Conservation (phyloP, 2,888 invertebrate species). For the Troides oblongomaculatus region DNA sequence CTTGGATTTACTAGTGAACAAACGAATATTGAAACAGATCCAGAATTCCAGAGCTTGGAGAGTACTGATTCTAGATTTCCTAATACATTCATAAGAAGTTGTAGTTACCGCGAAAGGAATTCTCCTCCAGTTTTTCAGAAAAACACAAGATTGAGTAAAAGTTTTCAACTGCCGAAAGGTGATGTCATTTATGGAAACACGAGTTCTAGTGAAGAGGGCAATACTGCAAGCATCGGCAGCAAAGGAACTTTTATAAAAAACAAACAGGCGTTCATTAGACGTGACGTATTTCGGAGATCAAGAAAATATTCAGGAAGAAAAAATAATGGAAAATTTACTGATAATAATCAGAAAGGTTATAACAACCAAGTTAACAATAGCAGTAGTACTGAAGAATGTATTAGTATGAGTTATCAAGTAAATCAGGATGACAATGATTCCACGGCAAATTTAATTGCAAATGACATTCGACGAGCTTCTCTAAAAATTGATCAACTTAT, state of each 20-base stretch:
- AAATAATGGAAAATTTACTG: slow-evolving; percentile 60
- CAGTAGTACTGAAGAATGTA: slow-evolving; percentile 72
- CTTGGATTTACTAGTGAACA: slow-evolving; percentile 77
- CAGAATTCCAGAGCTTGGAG: slow-evolving; percentile 76
- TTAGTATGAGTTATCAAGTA: slow-evolving; percentile 74
- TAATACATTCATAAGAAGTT: slow-evolving; percentile 72
- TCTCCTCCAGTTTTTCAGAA: slow-evolving; percentile 76
- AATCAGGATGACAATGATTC: slow-evolving; percentile 79
- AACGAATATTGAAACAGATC: slow-evolving; percentile 77
- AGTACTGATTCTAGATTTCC: slow-evolving; percentile 76
- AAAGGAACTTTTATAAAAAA: slow-evolving; percentile 81
- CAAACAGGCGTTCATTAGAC: slow-evolving; percentile 75
- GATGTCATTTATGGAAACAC: slow-evolving; percentile 71
- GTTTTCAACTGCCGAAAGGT: slow-evolving; percentile 73
- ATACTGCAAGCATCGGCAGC: slow-evolving; percentile 58
- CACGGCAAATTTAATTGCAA: slow-evolving; percentile 77
- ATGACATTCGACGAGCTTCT: slow-evolving; percentile 79
- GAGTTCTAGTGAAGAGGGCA: slow-evolving; percentile 77
- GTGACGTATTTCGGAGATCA: slow-evolving; percentile 74
- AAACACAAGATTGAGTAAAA: slow-evolving; percentile 76
- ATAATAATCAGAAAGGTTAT: slow-evolving; percentile 59
- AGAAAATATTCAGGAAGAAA: slow-evolving; percentile 75
- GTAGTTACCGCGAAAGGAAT: slow-evolving; percentile 75
- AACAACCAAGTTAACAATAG: slow-evolving; percentile 64
- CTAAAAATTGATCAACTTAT: slow-evolving; percentile 79